Base-by-base conservation (phyloP, 2,888 invertebrate genomes). In the Beris morrisii region DNA sequence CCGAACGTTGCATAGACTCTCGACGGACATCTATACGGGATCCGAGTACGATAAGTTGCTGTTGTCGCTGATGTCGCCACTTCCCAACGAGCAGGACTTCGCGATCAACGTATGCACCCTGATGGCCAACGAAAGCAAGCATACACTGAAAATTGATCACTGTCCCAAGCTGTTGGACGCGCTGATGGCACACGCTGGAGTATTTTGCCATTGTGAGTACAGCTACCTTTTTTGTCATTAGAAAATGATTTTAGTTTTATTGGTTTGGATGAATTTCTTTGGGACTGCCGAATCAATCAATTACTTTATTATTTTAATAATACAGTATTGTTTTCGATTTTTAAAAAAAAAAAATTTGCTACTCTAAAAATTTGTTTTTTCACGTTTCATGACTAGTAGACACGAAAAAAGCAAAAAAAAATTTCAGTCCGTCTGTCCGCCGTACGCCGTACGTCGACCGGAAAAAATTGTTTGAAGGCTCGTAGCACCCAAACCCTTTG, bases 41-140 rank as follows among this genome's bases (percentile, higher is more conserved):
- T 88, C 91, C 2, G 92, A 93, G 75, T 94, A 93, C 78, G 91
- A 92, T 73, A 89, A 94, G 69, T 83, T 99, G 67, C 88, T 93
- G n/a, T 83, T 96, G 64, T 95, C 97, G 0, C 84, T 99, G 46
- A 83, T 95, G 63, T 95, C 95, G n/a, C 97, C 98, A 1, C 85
- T 99, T 78, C 97, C 98, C 5, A 99, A 99, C 80, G 98, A 99
- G 80, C 95, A 97, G 78, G 98, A 98, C 82, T 96, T 98, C 80
- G 97, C 97, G 31, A 90, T 99, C 74, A 98, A 98, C 80, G 95
- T 97, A 3, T 97, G 97, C 80, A 96, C 95, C 0, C 84, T 99
- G 67, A 85, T 99, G 72, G 95, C 97, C 5, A 97, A 95, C 73
- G 97, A 98, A 76, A 93, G 93, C 69, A 91, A 92, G 69, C 93